Percentiles rank a stretch among this genome's conserved stretches.
These are phyloP conservation scores for Philhelius pedissequus DNA, from an alignment of 2,888 invertebrate species.

Conservation along the genomic window DNA sequence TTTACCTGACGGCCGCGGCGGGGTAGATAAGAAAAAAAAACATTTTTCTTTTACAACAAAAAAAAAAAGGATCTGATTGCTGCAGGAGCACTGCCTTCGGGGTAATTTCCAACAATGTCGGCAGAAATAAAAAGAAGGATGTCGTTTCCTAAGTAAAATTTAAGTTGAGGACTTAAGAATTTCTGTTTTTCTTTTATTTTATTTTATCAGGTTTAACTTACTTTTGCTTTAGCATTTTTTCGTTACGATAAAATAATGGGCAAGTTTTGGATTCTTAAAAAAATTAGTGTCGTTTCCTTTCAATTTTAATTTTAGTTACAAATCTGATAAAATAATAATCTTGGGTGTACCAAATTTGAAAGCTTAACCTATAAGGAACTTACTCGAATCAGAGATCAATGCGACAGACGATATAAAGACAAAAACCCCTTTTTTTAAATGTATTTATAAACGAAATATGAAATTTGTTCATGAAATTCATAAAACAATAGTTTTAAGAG, in stretches of 20 bases:
- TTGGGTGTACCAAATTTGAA: too few species aligned
- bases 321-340: too few species aligned
- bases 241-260: background rate
- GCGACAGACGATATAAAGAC: too few species aligned
- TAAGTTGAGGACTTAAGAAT: slow-evolving; percentile 48
- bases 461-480: too few species aligned
- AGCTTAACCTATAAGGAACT: too few species aligned
- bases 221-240: slow-evolving; percentile 8
- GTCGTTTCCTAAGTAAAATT: slow-evolving; percentile 58
- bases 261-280: background rate
- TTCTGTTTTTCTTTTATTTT: background rate
- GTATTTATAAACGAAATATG: too few species aligned
- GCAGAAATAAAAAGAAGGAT: slow-evolving; percentile 40
- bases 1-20: background rate
- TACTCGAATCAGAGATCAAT: too few species aligned
- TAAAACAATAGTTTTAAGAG: too few species aligned
- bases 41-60: background rate
- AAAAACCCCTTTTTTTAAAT: too few species aligned
- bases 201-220: slow-evolving; percentile 32
- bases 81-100: slow-evolving; percentile 1
- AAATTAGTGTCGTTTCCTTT: background rate
- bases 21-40: background rate
- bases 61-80: background rate
- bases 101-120: slow-evolving; percentile 47
- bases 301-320: too few species aligned